Conservation (phyloP, 2,888 invertebrate species). For the Cinara cedri region DNA sequence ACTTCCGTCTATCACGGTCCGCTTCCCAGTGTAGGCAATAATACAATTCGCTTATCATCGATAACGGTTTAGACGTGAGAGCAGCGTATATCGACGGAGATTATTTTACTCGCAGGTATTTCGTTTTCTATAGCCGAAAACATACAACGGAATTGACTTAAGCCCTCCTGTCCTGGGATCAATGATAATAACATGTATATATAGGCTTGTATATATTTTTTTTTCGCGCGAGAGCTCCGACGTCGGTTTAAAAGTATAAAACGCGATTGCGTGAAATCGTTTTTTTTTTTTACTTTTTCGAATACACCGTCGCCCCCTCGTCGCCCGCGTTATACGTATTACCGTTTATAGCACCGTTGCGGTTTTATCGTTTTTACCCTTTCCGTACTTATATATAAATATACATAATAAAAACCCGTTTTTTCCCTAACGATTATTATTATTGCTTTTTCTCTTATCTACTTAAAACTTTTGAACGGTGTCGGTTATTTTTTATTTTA, state of each 20-base stretch:
- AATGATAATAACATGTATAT: no score
- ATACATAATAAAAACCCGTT: conserved; percentile 6
- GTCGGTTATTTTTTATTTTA: conserved; percentile 8
- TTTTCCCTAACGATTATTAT: conserved; percentile 54
- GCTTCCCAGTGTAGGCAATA: no score
- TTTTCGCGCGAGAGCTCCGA: not conserved
- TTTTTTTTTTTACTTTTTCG: not conserved
- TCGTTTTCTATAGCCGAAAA: no score
- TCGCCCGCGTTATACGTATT: not conserved
- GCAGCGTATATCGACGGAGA: no score
- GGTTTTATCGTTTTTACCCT: conserved; percentile 56
- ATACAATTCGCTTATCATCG: no score
- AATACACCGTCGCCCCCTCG: not conserved
- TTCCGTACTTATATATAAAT: not conserved
- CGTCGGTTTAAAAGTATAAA: not conserved
- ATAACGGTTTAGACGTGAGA: no score
- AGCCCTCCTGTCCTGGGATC: no score
- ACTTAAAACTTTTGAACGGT: conserved; percentile 46
- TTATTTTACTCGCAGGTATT: no score
- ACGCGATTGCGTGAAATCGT: conserved; percentile 43
- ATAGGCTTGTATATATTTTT: no score
- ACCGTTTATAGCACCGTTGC: conserved; percentile 37
- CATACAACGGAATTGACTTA: no score
- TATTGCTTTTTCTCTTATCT: conserved; percentile 53
- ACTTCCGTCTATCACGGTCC: no score